A percentile compares a stretch with the other conserved stretches of the same genome.
These are phyloP conservation scores for Scelioninae gen. 2 DNA, from an alignment of 2,888 invertebrate genomes.

Conservation along the genomic window DNA sequence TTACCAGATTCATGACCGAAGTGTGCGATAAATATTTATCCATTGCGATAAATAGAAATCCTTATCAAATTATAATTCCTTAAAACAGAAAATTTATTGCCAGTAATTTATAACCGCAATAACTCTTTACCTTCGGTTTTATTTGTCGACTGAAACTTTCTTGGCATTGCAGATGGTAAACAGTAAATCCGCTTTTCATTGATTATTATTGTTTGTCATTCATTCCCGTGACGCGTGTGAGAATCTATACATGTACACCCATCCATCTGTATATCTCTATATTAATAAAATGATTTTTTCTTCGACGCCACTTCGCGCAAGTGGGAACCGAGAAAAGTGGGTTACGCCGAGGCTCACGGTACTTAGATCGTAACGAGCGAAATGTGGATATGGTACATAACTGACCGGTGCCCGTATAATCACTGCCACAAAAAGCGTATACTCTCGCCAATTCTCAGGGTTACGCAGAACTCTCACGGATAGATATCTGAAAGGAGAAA, in stretches of 20 bases:
- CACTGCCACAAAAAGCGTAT: slow-evolving; percentile 49
- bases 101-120: not conserved
- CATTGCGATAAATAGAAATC: too few species aligned
- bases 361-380: slow-evolving; percentile 59
- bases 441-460: slow-evolving; percentile 58
- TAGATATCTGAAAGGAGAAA: slow-evolving; percentile 57
- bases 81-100: too few species aligned
- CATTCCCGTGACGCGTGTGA: slow-evolving; percentile 10
- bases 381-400: slow-evolving; percentile 57
- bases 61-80: too few species aligned
- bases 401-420: slow-evolving; percentile 59
- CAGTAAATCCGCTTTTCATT: slow-evolving; percentile 29
- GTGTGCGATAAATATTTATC: too few species aligned
- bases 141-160: slow-evolving; percentile 7
- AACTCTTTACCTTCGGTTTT: not conserved
- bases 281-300: slow-evolving; percentile 12
- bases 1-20: too few species aligned
- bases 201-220: slow-evolving; percentile 44
- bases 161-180: slow-evolving; percentile 22
- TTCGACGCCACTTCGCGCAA: slow-evolving; percentile 17
- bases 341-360: slow-evolving; percentile 46
- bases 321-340: slow-evolving; percentile 51
- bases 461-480: slow-evolving; percentile 58
- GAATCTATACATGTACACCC: slow-evolving; percentile 3
- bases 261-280: slow-evolving; percentile 15